Conservation (phyloP, 2,113 vertebrate genomes). For the Ptilonorhynchus violaceus region DNA sequence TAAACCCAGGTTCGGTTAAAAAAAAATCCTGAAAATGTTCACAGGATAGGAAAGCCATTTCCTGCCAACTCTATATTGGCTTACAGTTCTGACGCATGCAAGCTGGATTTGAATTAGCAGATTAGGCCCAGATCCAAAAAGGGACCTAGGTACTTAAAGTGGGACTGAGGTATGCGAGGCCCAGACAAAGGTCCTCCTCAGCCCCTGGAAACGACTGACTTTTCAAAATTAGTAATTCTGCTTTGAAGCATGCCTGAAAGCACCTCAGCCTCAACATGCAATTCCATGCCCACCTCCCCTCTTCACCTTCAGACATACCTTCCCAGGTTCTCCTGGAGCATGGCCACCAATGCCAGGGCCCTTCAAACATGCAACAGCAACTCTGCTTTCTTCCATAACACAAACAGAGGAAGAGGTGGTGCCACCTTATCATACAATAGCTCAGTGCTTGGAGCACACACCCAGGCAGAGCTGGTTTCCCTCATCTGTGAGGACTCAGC, state of each 20-base stretch:
- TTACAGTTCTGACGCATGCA: slow-evolving; percentile 54
- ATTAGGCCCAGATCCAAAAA: slow-evolving; percentile 58
- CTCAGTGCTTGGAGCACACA: neutral
- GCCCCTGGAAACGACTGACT: slow-evolving; percentile 8
- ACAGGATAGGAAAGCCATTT: slow-evolving; percentile 61
- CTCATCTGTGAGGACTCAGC: neutral
- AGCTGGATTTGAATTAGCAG: slow-evolving; percentile 57
- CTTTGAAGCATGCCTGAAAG: neutral
- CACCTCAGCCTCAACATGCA: neutral
- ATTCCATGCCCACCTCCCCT: neutral
- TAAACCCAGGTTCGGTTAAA: slow-evolving; percentile 48
- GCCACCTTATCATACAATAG: slow-evolving; percentile 15
- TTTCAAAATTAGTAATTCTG: slow-evolving; percentile 16
- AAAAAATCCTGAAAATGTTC: slow-evolving; percentile 57
- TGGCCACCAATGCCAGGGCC: neutral
- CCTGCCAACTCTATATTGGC: slow-evolving; percentile 68
- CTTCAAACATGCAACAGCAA: neutral
- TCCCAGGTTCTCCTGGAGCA: neutral
- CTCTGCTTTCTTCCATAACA: slow-evolving; percentile 21
- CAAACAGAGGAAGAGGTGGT: slow-evolving; percentile 63
- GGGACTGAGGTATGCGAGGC: slow-evolving; percentile 27
- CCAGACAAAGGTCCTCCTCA: slow-evolving; percentile 55
- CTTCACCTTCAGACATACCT: neutral
- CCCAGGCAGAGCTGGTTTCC: slow-evolving; percentile 31
- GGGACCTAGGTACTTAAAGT: slow-evolving; percentile 57